Base-by-base conservation (phyloP, 2,888 invertebrate species). In the Ischnura elegans region DNA sequence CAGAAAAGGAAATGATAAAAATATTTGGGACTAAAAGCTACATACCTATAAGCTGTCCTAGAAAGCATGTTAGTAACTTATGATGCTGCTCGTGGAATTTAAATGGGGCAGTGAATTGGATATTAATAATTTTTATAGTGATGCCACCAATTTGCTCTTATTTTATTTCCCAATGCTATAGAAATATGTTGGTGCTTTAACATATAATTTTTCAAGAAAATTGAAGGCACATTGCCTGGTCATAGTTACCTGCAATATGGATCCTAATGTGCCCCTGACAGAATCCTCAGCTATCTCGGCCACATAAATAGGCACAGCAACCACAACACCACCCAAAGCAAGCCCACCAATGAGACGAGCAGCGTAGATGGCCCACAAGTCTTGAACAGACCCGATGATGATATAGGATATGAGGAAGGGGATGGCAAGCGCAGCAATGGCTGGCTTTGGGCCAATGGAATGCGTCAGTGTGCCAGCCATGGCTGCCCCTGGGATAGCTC, bases 281-380 rank as follows among this genome's bases (percentile, higher is more conserved):
- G 97, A 97, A 0, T 98, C 97, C 95, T 98, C 98, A 0, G 98
- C 98, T 45, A 98, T 98, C 96, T 99, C 99, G 0, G 98, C 98
- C 36, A 99, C 97, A 95, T 99, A 99, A 96, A 98, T 98, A 0
- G 99, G 98, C 0, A 98, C 98, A 6, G 98, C 97, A 0, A 99
- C 98, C 95, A 98, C 98, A 84, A 97, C 97, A 0, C 98, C 98
- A 84, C 98, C 98, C 95, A 97, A 95, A 10, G 96, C 96, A 90
- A 96, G 96, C 1, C 97, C 97, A 93, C 96, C 96, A 61, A 96
- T 93, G 46, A 96, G 94, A 87, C 96, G 95, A 0, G 96, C 96
- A 47, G 95, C 42, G 94, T 98, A 97, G 5, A 99, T 96, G 96
- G 97, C 96, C 87, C 96, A 96, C 0, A 95, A 94, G 0, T 94